Conservation (phyloP, 1,140 invertebrate genomes). For the Sinonovacula constricta region DNA sequence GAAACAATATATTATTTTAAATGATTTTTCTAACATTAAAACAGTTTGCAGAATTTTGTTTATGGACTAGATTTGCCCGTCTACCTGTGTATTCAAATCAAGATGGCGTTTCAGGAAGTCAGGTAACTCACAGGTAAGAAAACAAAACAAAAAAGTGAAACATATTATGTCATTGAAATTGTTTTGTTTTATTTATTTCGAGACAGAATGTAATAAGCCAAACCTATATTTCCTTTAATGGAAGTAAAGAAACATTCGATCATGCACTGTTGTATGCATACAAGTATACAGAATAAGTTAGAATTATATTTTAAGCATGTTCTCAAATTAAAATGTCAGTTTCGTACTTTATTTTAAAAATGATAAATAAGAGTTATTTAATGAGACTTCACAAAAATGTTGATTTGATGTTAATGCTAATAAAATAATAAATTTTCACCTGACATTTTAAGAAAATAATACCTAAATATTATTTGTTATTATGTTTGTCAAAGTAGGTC, state of each 20-base stretch:
- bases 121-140: conserved; percentile 38
- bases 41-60: no score
- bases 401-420: no score
- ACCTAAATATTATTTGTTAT: no score
- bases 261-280: neutral
- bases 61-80: conserved; percentile 33
- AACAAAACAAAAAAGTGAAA: neutral
- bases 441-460: no score
- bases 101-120: conserved; percentile 49
- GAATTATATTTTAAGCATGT: neutral
- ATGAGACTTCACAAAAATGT: no score
- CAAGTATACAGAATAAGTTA: neutral
- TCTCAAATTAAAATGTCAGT: no score
- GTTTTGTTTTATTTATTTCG: neutral
- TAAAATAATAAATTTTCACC: no score
- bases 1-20: no score
- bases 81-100: conserved; percentile 2
- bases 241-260: neutral
- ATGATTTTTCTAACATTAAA: no score
- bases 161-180: neutral
- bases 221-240: neutral
- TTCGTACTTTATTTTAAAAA: no score
- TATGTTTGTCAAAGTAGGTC: no score
- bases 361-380: no score
- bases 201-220: neutral